phyloP scores from a whole-genome alignment of 2,888 invertebrate species.

The Drosophila seclusa region DNA sequence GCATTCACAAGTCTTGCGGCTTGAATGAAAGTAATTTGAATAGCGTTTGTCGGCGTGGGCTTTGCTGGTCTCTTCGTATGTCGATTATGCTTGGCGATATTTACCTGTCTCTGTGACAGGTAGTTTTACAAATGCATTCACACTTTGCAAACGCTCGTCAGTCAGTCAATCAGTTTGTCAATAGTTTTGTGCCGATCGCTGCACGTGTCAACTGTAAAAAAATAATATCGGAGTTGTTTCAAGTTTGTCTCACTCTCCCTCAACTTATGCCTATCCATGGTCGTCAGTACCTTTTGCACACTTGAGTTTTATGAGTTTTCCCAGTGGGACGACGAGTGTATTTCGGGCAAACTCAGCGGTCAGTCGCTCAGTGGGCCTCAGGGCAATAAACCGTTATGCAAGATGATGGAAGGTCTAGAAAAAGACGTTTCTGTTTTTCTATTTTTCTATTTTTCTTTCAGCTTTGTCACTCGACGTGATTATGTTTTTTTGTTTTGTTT shows the following conservation, averaged over 20 bases:
- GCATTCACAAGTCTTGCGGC: slow-evolving; percentile 59
- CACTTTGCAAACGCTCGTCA: slow-evolving; percentile 49
- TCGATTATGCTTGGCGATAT: slow-evolving; percentile 14
- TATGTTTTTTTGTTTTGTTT: slow-evolving; percentile 7
- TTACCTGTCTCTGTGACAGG: slow-evolving; percentile 54
- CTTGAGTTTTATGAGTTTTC: slow-evolving; percentile 51
- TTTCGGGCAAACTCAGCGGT: slow-evolving; percentile 57
- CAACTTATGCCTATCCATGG: neutral
- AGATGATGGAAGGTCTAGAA: slow-evolving; percentile 53
- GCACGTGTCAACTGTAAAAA: slow-evolving; percentile 64
- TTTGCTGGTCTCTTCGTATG: slow-evolving; percentile 11
- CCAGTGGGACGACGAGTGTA: slow-evolving; percentile 15
- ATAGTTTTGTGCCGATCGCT: slow-evolving; percentile 42
- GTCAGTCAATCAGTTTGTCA: slow-evolving; percentile 40
- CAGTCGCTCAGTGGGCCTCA: slow-evolving; percentile 19
- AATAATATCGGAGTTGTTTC: slow-evolving; percentile 21
- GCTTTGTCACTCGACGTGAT: slow-evolving; percentile 45
- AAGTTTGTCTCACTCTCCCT: slow-evolving; percentile 18
- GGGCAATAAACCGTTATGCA: slow-evolving; percentile 59
- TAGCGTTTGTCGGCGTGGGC: slow-evolving; percentile 58
- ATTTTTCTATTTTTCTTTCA: slow-evolving; percentile 13
- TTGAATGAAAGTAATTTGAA: slow-evolving; percentile 73
- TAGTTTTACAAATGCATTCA: slow-evolving; percentile 54
- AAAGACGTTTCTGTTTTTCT: slow-evolving; percentile 3
- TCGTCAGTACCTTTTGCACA: slow-evolving; percentile 46